Conservation (phyloP, 2,113 vertebrate genomes). For the Phyllostomus discolor region DNA sequence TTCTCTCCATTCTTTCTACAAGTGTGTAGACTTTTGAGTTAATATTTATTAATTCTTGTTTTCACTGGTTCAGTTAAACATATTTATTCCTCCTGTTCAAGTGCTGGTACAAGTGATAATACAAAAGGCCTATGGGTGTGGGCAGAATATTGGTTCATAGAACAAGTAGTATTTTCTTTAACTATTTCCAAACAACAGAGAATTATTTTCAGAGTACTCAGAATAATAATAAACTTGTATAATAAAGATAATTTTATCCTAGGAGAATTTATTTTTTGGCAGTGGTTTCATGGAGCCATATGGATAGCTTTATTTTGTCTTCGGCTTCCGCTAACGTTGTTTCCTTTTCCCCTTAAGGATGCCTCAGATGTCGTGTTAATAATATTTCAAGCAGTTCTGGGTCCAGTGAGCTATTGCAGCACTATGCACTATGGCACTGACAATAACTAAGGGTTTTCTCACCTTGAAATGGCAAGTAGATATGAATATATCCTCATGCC, state of each 20-base stretch:
- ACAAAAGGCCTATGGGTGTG: neutral
- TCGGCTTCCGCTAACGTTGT: neutral
- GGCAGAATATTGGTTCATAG: neutral
- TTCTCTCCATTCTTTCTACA: neutral
- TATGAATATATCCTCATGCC: neutral
- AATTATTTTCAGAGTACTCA: neutral
- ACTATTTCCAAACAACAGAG: neutral
- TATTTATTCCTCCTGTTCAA: neutral
- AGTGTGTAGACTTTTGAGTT: neutral
- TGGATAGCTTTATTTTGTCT: slow-evolving; percentile 29
- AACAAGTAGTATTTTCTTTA: neutral
- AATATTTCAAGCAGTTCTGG: slow-evolving; percentile 16
- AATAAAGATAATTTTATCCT: neutral
- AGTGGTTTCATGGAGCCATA: neutral
- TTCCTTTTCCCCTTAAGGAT: neutral
- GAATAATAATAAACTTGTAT: neutral
- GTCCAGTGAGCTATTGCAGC: slow-evolving; percentile 5
- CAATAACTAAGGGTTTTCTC: slow-evolving; percentile 34
- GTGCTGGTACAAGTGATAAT: neutral
- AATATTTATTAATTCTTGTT: neutral
- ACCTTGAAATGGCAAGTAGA: slow-evolving; percentile 9
- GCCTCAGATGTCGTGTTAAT: neutral
- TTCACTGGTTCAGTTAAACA: neutral
- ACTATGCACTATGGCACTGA: neutral
- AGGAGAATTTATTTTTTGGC: neutral